A percentile compares a stretch with the other conserved stretches of the same genome.
phyloP scores from a whole-genome alignment of 2,113 vertebrate genomes.

The Guaruba guarouba region DNA sequence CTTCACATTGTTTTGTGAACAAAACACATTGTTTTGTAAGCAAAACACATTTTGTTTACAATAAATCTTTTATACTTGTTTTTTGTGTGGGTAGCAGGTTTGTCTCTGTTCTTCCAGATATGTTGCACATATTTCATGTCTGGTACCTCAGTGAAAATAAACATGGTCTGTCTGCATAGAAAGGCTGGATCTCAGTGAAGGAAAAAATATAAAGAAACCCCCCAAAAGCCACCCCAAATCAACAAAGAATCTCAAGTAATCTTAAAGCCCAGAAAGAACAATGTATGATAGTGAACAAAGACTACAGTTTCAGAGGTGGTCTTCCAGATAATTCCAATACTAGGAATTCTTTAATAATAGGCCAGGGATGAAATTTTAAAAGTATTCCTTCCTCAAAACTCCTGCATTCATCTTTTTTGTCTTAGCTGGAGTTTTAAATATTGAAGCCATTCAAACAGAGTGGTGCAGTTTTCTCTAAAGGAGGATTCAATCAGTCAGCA shows the following conservation, averaged over 20 bases:
- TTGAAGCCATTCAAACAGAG: not conserved
- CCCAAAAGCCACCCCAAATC: not conserved
- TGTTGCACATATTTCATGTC: not conserved
- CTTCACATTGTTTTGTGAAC: not conserved
- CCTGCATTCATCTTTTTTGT: not conserved
- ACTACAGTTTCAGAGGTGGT: not conserved
- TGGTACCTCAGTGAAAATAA: not conserved
- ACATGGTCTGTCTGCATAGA: not conserved
- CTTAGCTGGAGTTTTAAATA: not conserved
- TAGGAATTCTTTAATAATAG: not conserved
- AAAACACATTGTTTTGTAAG: not conserved
- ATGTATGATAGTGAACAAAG: not conserved
- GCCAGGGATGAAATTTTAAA: not conserved
- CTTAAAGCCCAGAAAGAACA: not conserved
- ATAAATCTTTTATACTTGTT: not conserved
- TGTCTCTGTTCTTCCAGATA: not conserved
- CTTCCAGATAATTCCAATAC: not conserved
- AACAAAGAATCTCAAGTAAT: not conserved
- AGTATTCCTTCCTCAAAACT: not conserved
- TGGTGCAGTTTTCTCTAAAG: not conserved
- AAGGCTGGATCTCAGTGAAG: not conserved
- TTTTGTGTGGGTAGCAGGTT: not conserved
- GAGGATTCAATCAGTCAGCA: not conserved
- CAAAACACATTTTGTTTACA: constrained; percentile 9
- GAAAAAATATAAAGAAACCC: not conserved